Conservation (phyloP, 2,888 invertebrate species). For the Tortricodes alternella region DNA sequence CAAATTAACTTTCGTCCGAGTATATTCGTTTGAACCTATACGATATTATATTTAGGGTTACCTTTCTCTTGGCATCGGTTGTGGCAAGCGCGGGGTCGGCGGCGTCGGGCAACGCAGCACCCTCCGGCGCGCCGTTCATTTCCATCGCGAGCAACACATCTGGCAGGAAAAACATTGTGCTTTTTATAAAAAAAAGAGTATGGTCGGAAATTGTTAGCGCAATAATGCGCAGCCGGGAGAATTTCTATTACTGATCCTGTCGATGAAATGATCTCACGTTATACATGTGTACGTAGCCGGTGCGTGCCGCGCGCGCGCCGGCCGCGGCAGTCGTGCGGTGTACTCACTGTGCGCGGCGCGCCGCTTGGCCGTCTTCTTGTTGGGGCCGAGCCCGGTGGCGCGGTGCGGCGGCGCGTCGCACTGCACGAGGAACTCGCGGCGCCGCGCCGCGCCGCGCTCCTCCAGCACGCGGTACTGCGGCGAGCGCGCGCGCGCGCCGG, state of each 20-base stretch:
- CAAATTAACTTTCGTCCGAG: too few relatives aligned
- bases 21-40: too few relatives aligned
- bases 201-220: too few relatives aligned
- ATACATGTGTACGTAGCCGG: too few relatives aligned
- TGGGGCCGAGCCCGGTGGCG: constrained; percentile 93
- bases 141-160: constrained; percentile 76
- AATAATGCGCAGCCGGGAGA: too few relatives aligned
- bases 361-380: constrained; percentile 97
- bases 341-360: constrained; percentile 92
- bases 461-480: constrained; percentile 94
- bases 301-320: too few relatives aligned
- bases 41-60: too few relatives aligned
- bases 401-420: constrained; percentile 85
- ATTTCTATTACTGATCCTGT: too few relatives aligned
- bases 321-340: too few relatives aligned
- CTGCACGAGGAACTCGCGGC: constrained; percentile 94
- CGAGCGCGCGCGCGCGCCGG: too few relatives aligned
- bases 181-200: too few relatives aligned
- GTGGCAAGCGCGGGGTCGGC: constrained; percentile 20
- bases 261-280: too few relatives aligned
- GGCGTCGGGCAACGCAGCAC: constrained; percentile 36
- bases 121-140: constrained; percentile 45
- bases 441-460: constrained; percentile 93
- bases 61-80: constrained; percentile 86
- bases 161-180: constrained; percentile 45